Evolutionary conservation across 2,113 vertebrate genomes (phyloP).

Genomic region (Cyprinodon tularosa): DNA sequence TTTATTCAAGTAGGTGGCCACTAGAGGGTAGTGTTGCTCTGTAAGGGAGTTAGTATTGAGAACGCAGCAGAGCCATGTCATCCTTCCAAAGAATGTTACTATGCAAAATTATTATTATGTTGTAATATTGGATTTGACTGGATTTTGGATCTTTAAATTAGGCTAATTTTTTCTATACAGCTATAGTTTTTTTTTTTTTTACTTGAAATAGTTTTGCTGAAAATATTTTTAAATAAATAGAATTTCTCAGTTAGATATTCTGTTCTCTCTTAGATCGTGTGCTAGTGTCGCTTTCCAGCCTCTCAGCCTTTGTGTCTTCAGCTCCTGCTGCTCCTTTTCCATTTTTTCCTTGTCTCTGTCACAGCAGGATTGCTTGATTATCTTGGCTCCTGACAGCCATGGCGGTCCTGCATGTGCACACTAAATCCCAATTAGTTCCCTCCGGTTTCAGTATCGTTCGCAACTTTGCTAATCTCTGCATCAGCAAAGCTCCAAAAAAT

Average conservation of each 20-base stretch:
- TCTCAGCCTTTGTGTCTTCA: neutral
- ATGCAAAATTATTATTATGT: neutral
- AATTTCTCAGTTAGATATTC: neutral
- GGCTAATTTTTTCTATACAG: neutral
- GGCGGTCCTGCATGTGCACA: constrained; percentile 16
- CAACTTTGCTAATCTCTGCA: constrained; percentile 53
- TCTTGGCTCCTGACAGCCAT: constrained; percentile 40
- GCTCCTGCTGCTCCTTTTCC: constrained; percentile 16
- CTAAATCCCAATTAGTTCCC: constrained; percentile 57
- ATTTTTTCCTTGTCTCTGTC: constrained; percentile 31
- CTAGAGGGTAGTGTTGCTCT: constrained; percentile 63
- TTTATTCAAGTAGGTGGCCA: neutral
- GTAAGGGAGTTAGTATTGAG: neutral
- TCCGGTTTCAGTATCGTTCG: constrained; percentile 33
- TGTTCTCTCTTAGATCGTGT: constrained; percentile 18
- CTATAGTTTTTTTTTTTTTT: too few species aligned
- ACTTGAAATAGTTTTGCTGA: neutral
- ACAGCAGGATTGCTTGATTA: constrained; percentile 59
- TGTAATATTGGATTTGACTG: neutral
- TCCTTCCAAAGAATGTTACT: neutral
- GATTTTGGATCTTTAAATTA: neutral
- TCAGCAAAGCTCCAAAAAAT: constrained; percentile 29
- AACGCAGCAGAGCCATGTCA: neutral
- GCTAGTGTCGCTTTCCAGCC: constrained; percentile 7
- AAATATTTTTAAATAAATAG: constrained; percentile 9